These are phyloP conservation scores for Eupithecia dodoneata DNA, from an alignment of 2,888 invertebrate species.

Conservation along the genomic window DNA sequence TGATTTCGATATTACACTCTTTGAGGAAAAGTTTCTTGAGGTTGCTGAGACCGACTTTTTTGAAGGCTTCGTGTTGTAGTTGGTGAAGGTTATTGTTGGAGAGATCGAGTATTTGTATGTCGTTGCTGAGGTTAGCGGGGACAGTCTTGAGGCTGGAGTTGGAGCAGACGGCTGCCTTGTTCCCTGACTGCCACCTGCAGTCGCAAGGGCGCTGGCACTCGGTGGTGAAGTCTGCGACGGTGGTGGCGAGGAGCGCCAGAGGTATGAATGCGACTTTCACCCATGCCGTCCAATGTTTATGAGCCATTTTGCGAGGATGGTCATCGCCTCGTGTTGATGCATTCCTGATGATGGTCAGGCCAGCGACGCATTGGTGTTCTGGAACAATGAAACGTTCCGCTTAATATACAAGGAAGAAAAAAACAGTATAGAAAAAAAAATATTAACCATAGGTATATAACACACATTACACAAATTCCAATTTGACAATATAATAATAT, in stretches of 20 bases:
- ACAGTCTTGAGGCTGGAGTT: constrained; percentile 86
- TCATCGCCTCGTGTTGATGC: constrained; percentile 78
- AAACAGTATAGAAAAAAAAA: too few species aligned
- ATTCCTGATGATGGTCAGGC: constrained; percentile 67
- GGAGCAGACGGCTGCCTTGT: constrained; percentile 92
- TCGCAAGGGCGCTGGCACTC: constrained; percentile 89
- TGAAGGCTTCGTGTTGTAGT: constrained; percentile 87
- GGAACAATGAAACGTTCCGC: constrained; percentile 59
- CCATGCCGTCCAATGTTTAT: constrained; percentile 80
- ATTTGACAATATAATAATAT: too few species aligned
- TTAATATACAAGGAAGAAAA: background rate
- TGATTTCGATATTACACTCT: constrained; percentile 88
- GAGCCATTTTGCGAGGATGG: constrained; percentile 79
- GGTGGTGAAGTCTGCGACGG: constrained; percentile 83
- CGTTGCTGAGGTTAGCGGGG: constrained; percentile 89
- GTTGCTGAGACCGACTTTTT: constrained; percentile 88
- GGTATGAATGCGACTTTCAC: constrained; percentile 71
- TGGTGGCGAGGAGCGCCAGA: constrained; percentile 63
- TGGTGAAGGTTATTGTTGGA: constrained; percentile 88
- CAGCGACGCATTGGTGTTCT: constrained; percentile 72
- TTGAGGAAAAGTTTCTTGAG: constrained; percentile 91
- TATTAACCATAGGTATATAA: too few species aligned
- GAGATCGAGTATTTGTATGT: constrained; percentile 89
- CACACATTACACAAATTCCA: too few species aligned
- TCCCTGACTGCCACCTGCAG: constrained; percentile 94